Evolutionary conservation across 1,140 invertebrate genomes (phyloP).

Genomic region (Phymorhynchus buccinoides): DNA sequence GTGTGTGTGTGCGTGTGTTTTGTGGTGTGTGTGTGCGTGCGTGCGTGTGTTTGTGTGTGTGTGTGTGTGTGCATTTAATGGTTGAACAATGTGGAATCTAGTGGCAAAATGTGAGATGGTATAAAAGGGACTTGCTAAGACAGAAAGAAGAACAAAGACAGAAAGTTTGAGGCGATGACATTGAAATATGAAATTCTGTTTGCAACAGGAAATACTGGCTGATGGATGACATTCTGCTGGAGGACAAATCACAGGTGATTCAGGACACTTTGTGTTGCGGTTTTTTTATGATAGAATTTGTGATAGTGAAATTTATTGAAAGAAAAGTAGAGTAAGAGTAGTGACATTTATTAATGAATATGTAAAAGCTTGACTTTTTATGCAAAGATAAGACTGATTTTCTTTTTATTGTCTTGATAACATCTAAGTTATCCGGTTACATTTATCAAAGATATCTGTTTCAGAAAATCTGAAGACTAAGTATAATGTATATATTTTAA

Average conservation of each 20-base stretch:
- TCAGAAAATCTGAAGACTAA: background rate
- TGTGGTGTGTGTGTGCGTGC: too few relatives aligned
- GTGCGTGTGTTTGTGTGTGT: too few relatives aligned
- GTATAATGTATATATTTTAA: background rate
- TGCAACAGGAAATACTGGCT: slow-evolving; percentile 67
- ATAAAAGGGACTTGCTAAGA: background rate
- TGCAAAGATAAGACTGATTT: too few relatives aligned
- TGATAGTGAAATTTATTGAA: too few relatives aligned
- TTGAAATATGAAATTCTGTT: background rate
- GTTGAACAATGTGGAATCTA: background rate
- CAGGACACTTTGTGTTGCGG: too few relatives aligned
- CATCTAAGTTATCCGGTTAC: too few relatives aligned
- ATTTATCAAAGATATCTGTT: too few relatives aligned
- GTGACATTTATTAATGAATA: background rate
- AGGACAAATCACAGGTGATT: slow-evolving; percentile 57
- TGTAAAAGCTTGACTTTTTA: background rate
- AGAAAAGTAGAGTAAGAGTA: too few relatives aligned
- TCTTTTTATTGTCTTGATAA: too few relatives aligned
- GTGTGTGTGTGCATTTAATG: background rate
- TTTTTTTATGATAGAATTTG: too few relatives aligned
- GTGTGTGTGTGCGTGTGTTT: too few relatives aligned
- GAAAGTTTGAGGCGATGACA: background rate
- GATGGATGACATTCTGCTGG: slow-evolving; percentile 60
- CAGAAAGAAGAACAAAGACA: background rate
- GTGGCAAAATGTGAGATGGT: background rate